These are phyloP conservation scores for Dicentrarchus labrax DNA, from an alignment of 2,113 vertebrate genomes.

Conservation along the genomic window DNA sequence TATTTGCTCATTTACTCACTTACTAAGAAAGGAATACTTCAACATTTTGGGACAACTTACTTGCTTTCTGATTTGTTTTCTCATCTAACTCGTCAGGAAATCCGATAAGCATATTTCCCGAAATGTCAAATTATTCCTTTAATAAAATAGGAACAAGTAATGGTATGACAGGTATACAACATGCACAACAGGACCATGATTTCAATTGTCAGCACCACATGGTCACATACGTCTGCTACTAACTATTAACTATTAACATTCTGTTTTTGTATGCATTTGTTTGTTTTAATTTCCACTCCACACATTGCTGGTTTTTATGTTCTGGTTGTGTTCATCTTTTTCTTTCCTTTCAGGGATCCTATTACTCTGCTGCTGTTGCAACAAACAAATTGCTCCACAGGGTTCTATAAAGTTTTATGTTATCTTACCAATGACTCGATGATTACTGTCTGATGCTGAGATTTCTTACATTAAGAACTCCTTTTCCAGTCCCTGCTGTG, in stretches of 20 bases:
- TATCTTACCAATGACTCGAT: background rate
- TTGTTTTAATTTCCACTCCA: background rate
- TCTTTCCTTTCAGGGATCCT: background rate
- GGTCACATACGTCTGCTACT: background rate
- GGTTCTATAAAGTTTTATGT: conserved; percentile 25
- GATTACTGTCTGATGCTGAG: conserved; percentile 12
- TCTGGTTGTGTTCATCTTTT: background rate
- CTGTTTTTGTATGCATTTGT: background rate
- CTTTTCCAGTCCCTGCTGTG: background rate
- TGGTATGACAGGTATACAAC: background rate
- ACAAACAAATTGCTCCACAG: conserved; percentile 7
- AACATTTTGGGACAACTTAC: too few species aligned
- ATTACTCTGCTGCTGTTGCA: conserved; percentile 11
- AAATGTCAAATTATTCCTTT: background rate
- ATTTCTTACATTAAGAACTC: conserved; percentile 1
- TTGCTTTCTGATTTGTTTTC: too few species aligned
- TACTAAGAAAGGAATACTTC: too few species aligned
- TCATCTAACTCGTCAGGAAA: too few species aligned
- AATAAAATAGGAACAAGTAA: background rate
- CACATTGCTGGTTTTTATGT: background rate
- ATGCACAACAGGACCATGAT: background rate
- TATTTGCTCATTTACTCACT: background rate
- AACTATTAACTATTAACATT: background rate
- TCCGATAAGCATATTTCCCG: too few species aligned
- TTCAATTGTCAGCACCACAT: background rate